Evolutionary conservation across 2,797 vertebrate genomes (phyloP), one percentile per base, ranked within the genome.

Genomic region (Oryzias dopingdopingensis): DNA sequence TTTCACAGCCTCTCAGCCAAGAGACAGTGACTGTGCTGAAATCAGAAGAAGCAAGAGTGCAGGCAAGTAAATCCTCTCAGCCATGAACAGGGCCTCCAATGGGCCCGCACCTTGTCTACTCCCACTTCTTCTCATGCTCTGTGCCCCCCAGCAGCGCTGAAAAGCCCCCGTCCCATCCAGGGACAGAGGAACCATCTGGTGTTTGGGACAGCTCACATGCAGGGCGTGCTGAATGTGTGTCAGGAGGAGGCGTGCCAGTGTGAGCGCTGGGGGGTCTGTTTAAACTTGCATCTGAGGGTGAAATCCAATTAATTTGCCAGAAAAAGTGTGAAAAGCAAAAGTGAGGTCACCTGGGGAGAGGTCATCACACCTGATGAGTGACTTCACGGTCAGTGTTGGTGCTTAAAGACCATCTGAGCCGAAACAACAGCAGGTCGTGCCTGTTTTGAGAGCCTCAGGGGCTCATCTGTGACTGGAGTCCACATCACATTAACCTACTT

Each of bases 121-220:
- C 62, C 66, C 44, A 51, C 61, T 56, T 68, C 55, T 61, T 13
- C 45, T 2, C 59, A 52, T 49, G 65, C 62, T 62, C 72, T 42
- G 58, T 71, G 24, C 20, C 47, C 74, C 65, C 76, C 77, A n/a
- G 70, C 70, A 83, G 72, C 52, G 78, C 78, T 82, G 78, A 88
- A 87, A 87, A 81, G 82, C 82, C 82, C 88, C 82, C 32, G 12
- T 37, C 88, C 80, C 77, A 76, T 87, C 77, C 88, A 87, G 82
- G 77, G 89, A 83, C 80, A 86, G 84, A 81, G 82, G 78, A 85
- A 86, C 92, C 92, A 93, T 93, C 92, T 93, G 92, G 89, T 92
- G 89, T 92, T 88, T 89, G 86, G 86, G 86, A 86, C 82, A 81
- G 72, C 82, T 84, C 69, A 54, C 71, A 79, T 77, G 74, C 84